Evolutionary conservation across 1,140 invertebrate genomes (phyloP).

Genomic region (Phocides pigmalion): DNA sequence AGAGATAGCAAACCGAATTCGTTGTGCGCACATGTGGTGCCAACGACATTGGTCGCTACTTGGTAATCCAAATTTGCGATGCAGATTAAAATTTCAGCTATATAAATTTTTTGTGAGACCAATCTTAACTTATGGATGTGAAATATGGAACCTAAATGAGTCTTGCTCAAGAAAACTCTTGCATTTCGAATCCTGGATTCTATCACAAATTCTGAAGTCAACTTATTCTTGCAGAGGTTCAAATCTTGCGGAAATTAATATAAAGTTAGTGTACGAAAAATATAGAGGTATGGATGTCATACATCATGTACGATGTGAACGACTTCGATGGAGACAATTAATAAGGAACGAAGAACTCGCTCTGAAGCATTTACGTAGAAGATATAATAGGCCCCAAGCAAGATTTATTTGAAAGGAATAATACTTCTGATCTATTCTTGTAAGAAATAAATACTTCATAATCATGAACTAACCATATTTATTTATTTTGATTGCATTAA

Average conservation of each 20-base stretch:
- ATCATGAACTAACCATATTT: no score
- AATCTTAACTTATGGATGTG: conserved; percentile 57
- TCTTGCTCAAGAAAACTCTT: conserved; percentile 38
- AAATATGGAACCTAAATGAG: conserved; percentile 46
- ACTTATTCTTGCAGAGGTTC: conserved; percentile 40
- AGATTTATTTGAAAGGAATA: no score
- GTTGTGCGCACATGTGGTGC: conserved; percentile 55
- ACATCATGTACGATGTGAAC: conserved; percentile 41
- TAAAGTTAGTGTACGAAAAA: conserved; percentile 35
- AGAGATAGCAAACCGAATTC: conserved; percentile 48
- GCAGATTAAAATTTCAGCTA: conserved; percentile 44
- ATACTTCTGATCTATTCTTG: no score
- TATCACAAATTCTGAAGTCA: conserved; percentile 51
- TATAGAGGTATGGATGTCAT: conserved; percentile 43
- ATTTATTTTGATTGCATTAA: no score
- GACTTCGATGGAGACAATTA: conserved; percentile 44
- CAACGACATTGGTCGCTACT: conserved; percentile 41
- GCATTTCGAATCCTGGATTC: conserved; percentile 41
- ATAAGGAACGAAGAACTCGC: conserved; percentile 41
- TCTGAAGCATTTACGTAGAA: conserved; percentile 20
- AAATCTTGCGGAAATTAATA: conserved; percentile 34
- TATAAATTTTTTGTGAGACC: conserved; percentile 57
- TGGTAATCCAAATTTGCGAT: conserved; percentile 38
- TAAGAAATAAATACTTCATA: no score
- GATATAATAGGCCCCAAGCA: neutral